phyloP scores from a whole-genome alignment of 30 jellyfish, hydroid and myxozoan genomes.

The Turritopsis dohrnii region DNA sequence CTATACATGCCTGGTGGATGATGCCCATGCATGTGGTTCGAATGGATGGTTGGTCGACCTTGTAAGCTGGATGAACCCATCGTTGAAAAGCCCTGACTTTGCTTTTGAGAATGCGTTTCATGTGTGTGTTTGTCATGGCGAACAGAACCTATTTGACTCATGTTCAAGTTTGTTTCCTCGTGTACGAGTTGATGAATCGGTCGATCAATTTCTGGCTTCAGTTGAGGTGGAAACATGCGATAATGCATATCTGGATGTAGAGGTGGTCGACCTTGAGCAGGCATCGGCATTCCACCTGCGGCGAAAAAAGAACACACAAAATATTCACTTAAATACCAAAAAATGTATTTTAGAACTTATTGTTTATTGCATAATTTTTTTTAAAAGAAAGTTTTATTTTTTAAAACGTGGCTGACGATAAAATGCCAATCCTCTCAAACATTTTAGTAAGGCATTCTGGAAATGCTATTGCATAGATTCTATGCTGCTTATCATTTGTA shows the following conservation, averaged over 20 bases:
- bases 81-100: background rate
- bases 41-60: slow-evolving; percentile 15
- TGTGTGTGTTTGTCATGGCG: slow-evolving; percentile 7
- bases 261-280: slow-evolving; percentile 18
- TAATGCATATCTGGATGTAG: slow-evolving; percentile 18
- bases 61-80: background rate
- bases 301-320: too few relatives aligned
- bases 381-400: too few relatives aligned
- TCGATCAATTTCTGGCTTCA: slow-evolving; percentile 37
- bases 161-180: slow-evolving; percentile 1
- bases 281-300: slow-evolving; percentile 16
- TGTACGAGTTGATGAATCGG: slow-evolving; percentile 39
- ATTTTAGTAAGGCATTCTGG: too few relatives aligned
- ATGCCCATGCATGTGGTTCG: background rate
- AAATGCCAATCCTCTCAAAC: too few relatives aligned
- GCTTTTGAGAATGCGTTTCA: background rate
- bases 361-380: too few relatives aligned
- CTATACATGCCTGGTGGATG: background rate
- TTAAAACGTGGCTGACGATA: too few relatives aligned
- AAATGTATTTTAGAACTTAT: too few relatives aligned
- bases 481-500: too few relatives aligned
- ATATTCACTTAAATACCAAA: too few relatives aligned
- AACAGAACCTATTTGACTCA: background rate
- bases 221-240: slow-evolving; percentile 37
- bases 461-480: too few relatives aligned